Percentiles rank a stretch among this genome's conserved stretches.
Evolutionary conservation across 1,140 invertebrate species (phyloP).

Genomic region (Drosophila burlai): DNA sequence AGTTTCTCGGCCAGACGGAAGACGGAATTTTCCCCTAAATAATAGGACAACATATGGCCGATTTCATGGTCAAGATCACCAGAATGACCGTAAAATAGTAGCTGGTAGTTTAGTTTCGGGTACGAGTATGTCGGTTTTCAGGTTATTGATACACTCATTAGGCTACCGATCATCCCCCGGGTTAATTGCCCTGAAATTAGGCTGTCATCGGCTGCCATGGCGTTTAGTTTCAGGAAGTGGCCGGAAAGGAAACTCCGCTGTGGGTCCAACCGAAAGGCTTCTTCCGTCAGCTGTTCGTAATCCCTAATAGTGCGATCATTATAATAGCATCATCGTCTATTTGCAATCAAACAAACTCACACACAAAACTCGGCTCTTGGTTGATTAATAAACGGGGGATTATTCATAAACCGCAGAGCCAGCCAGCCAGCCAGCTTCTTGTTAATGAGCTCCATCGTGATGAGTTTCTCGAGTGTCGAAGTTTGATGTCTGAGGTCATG

Average conservation of each 20-base stretch:
- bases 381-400: constrained; percentile 79
- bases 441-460: constrained; percentile 76
- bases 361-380: constrained; percentile 26
- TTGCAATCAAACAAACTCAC: constrained; percentile 61
- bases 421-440: constrained; percentile 68
- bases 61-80: constrained; percentile 42
- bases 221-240: constrained; percentile 36
- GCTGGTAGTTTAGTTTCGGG: constrained; percentile 14
- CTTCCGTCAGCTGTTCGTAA: constrained; percentile 56
- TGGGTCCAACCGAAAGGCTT: constrained; percentile 34
- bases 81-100: constrained; percentile 30
- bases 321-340: constrained; percentile 79
- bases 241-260: constrained; percentile 15
- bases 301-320: constrained; percentile 77
- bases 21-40: constrained; percentile 25
- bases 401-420: constrained; percentile 75
- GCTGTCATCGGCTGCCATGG: constrained; percentile 49
- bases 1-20: constrained; percentile 23
- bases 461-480: constrained; percentile 72
- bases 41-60: constrained; percentile 32
- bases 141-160: constrained; percentile 64
- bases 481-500: constrained; percentile 82
- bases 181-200: constrained; percentile 61
- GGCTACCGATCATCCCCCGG: constrained; percentile 48
- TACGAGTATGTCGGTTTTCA: constrained; percentile 19